These are phyloP conservation scores for Drosophila parvula DNA, from an alignment of 1,140 invertebrate genomes.

Conservation along the genomic window DNA sequence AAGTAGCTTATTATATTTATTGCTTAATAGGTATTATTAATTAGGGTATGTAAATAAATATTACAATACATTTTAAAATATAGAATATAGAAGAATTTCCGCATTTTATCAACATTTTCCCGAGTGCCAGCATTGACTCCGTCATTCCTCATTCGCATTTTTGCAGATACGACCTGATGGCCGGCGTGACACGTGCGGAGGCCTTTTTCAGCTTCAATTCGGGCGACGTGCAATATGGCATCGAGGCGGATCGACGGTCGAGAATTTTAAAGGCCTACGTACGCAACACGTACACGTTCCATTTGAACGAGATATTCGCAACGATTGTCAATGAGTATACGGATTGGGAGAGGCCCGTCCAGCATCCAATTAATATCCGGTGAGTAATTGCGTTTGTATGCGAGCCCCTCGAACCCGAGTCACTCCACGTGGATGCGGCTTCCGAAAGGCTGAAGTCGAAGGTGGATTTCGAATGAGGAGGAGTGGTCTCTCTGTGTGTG, in stretches of 20 bases:
- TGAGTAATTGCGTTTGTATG: conserved; percentile 84
- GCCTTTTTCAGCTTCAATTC: conserved; percentile 95
- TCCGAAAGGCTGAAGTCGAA: conserved; percentile 3
- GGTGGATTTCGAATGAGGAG: not conserved
- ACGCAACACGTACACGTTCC: conserved; percentile 95
- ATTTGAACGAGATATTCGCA: conserved; percentile 92
- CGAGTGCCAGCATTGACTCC: conserved; percentile 12
- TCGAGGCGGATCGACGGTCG: conserved; percentile 93
- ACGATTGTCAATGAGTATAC: conserved; percentile 98
- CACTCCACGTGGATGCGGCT: not conserved
- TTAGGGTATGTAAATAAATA: too few relatives aligned
- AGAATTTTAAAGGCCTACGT: conserved; percentile 96
- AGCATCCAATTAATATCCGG: conserved; percentile 95
- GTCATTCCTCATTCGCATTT: conserved; percentile 29
- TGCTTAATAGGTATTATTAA: too few relatives aligned
- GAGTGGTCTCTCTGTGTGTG: not conserved
- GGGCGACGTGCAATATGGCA: conserved; percentile 95
- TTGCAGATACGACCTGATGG: conserved; percentile 94
- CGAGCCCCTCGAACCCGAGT: conserved; percentile 24
- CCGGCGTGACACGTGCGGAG: conserved; percentile 94
- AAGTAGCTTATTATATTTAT: too few relatives aligned
- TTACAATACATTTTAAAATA: too few relatives aligned
- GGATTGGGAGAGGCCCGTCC: conserved; percentile 96
- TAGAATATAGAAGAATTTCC: too few relatives aligned
- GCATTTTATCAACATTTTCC: not conserved